Evolutionary conservation across 2,113 vertebrate genomes (phyloP).

Genomic region (Ifrita kowaldi): DNA sequence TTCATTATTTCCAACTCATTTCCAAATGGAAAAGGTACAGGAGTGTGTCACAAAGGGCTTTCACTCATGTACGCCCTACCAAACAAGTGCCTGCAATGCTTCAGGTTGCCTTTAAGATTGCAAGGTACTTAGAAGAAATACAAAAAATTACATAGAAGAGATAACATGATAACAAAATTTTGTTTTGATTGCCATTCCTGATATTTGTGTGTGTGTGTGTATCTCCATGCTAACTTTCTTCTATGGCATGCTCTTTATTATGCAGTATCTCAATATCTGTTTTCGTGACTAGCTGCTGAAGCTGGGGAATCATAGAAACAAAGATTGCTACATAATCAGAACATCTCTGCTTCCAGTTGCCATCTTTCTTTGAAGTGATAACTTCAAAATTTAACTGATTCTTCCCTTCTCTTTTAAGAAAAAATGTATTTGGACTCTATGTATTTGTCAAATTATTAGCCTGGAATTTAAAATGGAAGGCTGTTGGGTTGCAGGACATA

Average conservation of each 20-base stretch:
- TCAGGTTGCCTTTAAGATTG: not conserved
- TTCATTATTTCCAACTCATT: not conserved
- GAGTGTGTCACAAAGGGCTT: not conserved
- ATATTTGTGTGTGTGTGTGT: not conserved
- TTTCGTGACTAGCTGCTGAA: not conserved
- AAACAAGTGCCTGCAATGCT: not conserved
- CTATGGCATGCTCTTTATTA: not conserved
- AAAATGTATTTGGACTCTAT: not conserved
- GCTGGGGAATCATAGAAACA: not conserved
- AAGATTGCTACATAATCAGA: not conserved
- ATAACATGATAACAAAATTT: not conserved
- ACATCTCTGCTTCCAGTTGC: not conserved
- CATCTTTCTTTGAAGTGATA: not conserved
- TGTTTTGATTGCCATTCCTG: not conserved
- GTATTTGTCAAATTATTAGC: not conserved
- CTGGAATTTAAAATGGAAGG: not conserved
- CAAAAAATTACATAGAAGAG: not conserved
- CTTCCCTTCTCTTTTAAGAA: not conserved
- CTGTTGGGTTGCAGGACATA: not conserved
- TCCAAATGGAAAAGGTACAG: not conserved
- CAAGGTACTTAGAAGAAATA: not conserved
- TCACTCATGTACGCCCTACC: not conserved
- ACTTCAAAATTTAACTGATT: not conserved
- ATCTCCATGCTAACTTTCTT: not conserved
- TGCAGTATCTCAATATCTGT: not conserved